phyloP scores from a whole-genome alignment of 2,113 vertebrate species.

The Bothrops jararaca region DNA sequence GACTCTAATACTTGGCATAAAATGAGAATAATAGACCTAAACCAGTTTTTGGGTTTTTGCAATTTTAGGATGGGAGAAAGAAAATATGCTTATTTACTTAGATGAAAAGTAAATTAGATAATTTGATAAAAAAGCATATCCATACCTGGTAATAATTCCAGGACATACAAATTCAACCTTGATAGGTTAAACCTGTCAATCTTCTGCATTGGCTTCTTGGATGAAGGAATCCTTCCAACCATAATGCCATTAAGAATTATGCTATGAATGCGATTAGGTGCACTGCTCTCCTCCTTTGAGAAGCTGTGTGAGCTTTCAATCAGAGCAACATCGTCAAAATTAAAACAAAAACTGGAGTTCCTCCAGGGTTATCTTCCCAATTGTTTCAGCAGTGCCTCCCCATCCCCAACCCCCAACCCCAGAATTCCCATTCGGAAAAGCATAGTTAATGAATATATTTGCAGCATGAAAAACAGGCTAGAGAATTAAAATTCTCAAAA shows the following conservation, averaged over 20 bases:
- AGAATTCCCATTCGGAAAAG: neutral
- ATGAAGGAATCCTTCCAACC: neutral
- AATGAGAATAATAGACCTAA: neutral
- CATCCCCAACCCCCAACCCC: neutral
- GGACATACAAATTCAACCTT: neutral
- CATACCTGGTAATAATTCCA: neutral
- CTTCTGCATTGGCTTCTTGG: constrained; percentile 8
- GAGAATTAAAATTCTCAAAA: neutral
- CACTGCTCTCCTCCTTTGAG: constrained; percentile 7
- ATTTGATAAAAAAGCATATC: neutral
- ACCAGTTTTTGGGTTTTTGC: neutral
- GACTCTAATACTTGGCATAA: constrained; percentile 17
- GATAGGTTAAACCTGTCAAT: constrained; percentile 5
- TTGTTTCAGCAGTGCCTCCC: neutral
- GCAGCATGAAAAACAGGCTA: neutral
- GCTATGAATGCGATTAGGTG: constrained; percentile 13
- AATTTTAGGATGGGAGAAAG: neutral
- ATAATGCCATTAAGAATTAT: constrained; percentile 12
- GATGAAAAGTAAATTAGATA: neutral
- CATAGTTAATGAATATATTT: neutral
- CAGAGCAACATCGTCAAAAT: constrained; percentile 10
- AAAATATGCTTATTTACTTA: neutral
- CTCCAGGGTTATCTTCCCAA: constrained; percentile 16
- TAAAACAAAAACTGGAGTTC: constrained; percentile 8
- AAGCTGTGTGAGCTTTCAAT: constrained; percentile 22